Evolutionary conservation across 37 sponge, comb jelly and placozoan species (phyloP).

Genomic region (Spongilla lacustris): DNA sequence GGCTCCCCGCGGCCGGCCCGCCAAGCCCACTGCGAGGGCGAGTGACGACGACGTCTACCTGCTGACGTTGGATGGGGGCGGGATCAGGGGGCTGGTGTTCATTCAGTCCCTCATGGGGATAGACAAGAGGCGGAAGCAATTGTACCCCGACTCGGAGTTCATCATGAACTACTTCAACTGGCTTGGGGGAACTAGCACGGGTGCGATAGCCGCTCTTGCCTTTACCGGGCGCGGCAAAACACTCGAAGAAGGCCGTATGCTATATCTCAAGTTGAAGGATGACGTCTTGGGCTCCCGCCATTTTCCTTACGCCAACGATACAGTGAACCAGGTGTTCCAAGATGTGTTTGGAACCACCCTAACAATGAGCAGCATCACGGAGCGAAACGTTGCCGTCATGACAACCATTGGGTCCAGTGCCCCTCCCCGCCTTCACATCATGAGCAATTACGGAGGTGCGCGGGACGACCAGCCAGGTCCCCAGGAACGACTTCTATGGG

Average conservation of each 20-base stretch:
- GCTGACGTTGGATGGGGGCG: constrained; percentile 64
- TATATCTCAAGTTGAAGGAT: constrained; percentile 46
- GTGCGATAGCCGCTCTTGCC: constrained; percentile 42
- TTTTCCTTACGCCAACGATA: not conserved
- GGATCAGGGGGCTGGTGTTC: constrained; percentile 56
- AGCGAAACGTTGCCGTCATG: constrained; percentile 33
- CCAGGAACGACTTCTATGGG: constrained; percentile 47
- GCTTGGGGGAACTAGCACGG: constrained; percentile 64
- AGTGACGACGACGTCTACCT: constrained; percentile 14
- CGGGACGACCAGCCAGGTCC: constrained; percentile 46
- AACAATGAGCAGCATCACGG: constrained; percentile 29
- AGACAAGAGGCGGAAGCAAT: constrained; percentile 2
- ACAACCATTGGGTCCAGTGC: constrained; percentile 49
- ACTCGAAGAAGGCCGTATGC: constrained; percentile 11
- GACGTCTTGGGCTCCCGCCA: not conserved
- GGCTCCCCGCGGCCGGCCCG: not conserved
- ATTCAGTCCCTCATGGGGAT: constrained; percentile 30
- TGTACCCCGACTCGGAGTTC: constrained; percentile 37
- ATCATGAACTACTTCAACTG: constrained; percentile 19
- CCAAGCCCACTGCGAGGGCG: not conserved
- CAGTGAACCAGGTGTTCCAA: constrained; percentile 9
- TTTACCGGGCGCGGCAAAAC: not conserved
- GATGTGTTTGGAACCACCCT: constrained; percentile 33
- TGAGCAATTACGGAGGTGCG: constrained; percentile 60
- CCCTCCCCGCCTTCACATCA: constrained; percentile 59